Percentiles rank a stretch among this genome's conserved stretches.
phyloP scores from a whole-genome alignment of 2,113 vertebrate genomes.

The Syngnathus typhle region DNA sequence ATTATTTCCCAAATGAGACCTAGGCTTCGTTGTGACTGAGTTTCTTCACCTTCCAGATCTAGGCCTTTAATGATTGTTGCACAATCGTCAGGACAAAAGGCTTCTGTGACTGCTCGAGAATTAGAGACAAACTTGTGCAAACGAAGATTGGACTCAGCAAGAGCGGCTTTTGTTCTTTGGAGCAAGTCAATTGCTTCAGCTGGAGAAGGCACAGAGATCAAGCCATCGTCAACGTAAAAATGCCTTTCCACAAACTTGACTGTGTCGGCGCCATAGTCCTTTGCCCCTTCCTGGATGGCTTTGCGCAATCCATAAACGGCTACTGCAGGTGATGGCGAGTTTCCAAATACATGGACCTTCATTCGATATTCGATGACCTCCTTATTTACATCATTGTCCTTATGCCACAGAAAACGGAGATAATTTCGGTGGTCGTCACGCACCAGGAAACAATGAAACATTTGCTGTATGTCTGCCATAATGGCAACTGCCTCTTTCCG shows the following conservation, averaged over 20 bases:
- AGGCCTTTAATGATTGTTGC: too few relatives aligned
- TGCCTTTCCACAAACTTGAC: background rate
- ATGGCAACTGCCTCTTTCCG: background rate
- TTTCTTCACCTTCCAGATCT: too few relatives aligned
- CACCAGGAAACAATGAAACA: background rate
- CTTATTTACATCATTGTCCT: background rate
- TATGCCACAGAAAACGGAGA: background rate
- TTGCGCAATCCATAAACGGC: conserved; percentile 1
- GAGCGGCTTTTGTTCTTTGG: background rate
- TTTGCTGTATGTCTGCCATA: background rate
- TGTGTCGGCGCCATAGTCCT: background rate
- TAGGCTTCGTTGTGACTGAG: too few relatives aligned
- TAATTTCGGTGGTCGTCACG: background rate
- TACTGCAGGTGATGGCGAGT: background rate
- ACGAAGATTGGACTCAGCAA: conserved; percentile 10
- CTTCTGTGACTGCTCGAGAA: background rate
- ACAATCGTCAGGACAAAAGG: background rate
- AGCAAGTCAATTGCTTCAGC: background rate
- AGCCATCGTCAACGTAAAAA: conserved; percentile 7
- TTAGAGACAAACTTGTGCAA: conserved; percentile 8
- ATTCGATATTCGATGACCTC: background rate
- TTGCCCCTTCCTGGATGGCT: background rate
- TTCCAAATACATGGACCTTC: conserved; percentile 12
- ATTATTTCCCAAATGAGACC: too few relatives aligned
- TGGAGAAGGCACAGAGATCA: background rate